phyloP scores from a whole-genome alignment of 2,797 vertebrate species.

The Acrocephalus scirpaceus region DNA sequence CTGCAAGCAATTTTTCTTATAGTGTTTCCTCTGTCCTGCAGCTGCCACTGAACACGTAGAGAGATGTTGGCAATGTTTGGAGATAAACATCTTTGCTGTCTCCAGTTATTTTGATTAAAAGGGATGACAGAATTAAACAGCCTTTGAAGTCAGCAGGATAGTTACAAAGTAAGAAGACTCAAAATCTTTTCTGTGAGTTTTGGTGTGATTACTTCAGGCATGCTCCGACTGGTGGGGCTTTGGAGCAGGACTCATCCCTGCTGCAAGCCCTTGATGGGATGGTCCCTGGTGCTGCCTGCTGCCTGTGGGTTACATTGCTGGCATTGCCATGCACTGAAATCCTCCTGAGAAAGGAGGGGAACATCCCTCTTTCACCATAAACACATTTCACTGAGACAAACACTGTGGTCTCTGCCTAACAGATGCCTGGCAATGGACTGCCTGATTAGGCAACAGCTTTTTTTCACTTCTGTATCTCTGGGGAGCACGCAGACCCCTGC shows the following conservation, averaged over 20 bases:
- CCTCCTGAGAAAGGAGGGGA: not conserved
- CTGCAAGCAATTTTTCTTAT: conserved; percentile 5
- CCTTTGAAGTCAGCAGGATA: conserved; percentile 38
- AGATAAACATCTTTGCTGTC: conserved; percentile 44
- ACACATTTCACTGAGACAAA: not conserved
- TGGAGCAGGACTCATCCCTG: not conserved
- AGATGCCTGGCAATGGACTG: conserved; percentile 8
- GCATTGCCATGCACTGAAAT: not conserved
- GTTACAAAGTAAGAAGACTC: not conserved
- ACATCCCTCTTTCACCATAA: not conserved
- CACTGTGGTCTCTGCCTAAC: not conserved
- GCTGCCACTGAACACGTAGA: not conserved
- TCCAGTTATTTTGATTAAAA: conserved; percentile 37
- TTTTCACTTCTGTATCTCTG: conserved; percentile 3
- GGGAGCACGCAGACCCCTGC: not conserved
- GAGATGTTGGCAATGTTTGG: not conserved
- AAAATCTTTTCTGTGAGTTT: not conserved
- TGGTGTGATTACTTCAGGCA: not conserved
- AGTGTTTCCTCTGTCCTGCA: not conserved
- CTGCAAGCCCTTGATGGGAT: not conserved
- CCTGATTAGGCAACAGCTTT: conserved; percentile 21
- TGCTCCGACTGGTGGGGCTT: not conserved
- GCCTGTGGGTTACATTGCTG: not conserved
- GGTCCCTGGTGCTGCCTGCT: not conserved
- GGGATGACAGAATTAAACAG: not conserved